Percentiles rank a stretch among this genome's conserved stretches.
Conservation (phyloP, 1,140 invertebrate species). For the Micrasema minimum region DNA sequence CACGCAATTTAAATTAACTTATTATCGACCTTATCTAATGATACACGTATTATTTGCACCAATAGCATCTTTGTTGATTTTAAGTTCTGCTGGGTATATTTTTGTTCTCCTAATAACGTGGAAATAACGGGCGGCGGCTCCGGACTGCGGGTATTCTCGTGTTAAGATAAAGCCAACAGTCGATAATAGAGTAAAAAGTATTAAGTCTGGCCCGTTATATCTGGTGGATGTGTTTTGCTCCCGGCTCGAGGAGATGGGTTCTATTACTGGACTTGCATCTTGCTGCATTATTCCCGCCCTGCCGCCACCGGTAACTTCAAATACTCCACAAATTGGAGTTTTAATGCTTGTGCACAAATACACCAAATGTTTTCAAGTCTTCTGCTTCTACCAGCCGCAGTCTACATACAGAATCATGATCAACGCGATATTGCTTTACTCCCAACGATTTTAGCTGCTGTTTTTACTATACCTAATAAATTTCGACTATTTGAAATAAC, state of each 20-base stretch:
- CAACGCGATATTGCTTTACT: no score
- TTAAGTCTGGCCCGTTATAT: background rate
- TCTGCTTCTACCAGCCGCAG: background rate
- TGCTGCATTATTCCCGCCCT: background rate
- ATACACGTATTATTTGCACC: no score
- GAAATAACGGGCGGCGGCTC: constrained; percentile 28
- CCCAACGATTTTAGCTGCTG: no score
- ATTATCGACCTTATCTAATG: no score
- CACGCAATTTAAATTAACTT: no score
- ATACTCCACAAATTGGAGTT: no score
- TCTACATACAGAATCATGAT: background rate
- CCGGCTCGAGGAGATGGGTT: constrained; percentile 10
- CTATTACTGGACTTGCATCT: constrained; percentile 22
- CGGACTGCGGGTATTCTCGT: constrained; percentile 36
- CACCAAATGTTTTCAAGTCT: background rate
- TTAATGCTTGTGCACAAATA: no score
- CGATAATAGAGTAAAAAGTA: constrained; percentile 44
- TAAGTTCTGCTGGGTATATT: constrained; percentile 6
- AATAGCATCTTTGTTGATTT: no score
- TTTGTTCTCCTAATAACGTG: background rate
- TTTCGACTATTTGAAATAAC: no score
- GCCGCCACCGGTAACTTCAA: background rate
- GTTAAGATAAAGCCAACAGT: constrained; percentile 37
- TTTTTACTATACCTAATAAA: no score
- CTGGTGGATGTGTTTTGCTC: constrained; percentile 33